Evolutionary conservation across 2,797 vertebrate genomes (phyloP), one percentile per base, ranked within the genome.

Genomic region (Rallus crepitans): DNA sequence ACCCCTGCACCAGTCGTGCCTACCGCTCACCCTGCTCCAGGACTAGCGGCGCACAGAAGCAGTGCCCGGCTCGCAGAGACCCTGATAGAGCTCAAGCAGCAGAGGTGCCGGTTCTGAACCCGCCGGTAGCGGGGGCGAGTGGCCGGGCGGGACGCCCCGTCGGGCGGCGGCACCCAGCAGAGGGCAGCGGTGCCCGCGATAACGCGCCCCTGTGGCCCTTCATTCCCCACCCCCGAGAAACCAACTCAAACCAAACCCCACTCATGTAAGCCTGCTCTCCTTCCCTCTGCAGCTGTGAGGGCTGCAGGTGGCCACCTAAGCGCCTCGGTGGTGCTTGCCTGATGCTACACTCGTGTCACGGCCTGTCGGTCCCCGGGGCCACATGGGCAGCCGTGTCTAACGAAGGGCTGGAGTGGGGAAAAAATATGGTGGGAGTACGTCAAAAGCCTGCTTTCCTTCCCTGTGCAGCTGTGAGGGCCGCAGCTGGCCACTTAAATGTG

Each of bases 191-290:
- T 88, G 75, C 68, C 66, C 59, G 11, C 7, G 11, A 16, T 55
- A 90, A 80, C 5, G 6, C 55, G 12, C 2, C 27, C 20, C 50
- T 9, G 50, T 28, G 42, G n/a, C 18, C 37, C 47, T 71, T 69
- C 7, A 1, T 4, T 10, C 7, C 2, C 23, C 7, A 3, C n/a
- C 6, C 7, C 13, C 9, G 0, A 4, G 52, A 89, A 16, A 1
- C 6, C n/a, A 79, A 60, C 47, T 21, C 18, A 48, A 48, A 45
- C 42, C 42, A 45, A 45, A 21, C 47, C 47, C 47, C 24, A 27
- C 24, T 48, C 9, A 4, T 20, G 13, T 40, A 16, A 89, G 42
- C 47, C 63, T 82, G n/a, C 13, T 57, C 17, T 31, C 35, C 33
- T 45, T 61, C 40, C 35, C 39, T 48, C 23, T 11, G 30, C 42